These are phyloP conservation scores for Hemistola chrysoprasaria DNA, from an alignment of 2,888 invertebrate genomes.

Conservation along the genomic window DNA sequence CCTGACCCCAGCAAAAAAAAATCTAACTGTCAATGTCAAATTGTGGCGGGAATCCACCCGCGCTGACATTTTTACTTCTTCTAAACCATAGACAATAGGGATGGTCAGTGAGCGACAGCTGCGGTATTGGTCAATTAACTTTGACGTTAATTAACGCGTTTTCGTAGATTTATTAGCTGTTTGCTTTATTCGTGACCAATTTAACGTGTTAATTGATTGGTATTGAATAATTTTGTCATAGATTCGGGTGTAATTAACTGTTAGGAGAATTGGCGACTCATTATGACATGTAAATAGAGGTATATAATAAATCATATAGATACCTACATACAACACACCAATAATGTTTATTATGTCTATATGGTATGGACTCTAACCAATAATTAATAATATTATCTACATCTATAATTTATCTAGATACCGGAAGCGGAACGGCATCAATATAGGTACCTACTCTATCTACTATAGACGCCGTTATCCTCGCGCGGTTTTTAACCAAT, in stretches of 20 bases:
- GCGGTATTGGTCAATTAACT: slow-evolving; percentile 37
- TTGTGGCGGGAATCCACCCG: slow-evolving; percentile 64
- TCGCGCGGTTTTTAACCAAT: no score
- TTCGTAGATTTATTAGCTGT: slow-evolving; percentile 42
- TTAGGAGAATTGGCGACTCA: slow-evolving; percentile 12
- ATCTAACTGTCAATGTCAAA: slow-evolving; percentile 61
- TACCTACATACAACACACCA: no score
- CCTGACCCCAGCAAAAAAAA: slow-evolving; percentile 15
- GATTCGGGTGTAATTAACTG: slow-evolving; percentile 23
- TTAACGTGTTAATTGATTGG: slow-evolving; percentile 29
- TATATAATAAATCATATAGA: no score
- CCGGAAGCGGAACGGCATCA: no score
- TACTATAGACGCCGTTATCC: no score
- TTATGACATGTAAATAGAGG: slow-evolving; percentile 12
- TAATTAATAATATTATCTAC: no score
- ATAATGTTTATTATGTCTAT: no score
- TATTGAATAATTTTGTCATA: slow-evolving; percentile 17
- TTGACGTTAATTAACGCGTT: slow-evolving; percentile 50
- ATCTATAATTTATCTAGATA: no score
- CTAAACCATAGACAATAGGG: slow-evolving; percentile 38
- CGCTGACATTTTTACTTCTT: slow-evolving; percentile 44
- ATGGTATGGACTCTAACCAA: no score
- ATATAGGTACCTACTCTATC: no score
- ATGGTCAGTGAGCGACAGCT: slow-evolving; percentile 53
- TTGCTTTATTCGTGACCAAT: slow-evolving; percentile 26